Conservation (phyloP, 2,888 invertebrate species). For the Euproctis similis region DNA sequence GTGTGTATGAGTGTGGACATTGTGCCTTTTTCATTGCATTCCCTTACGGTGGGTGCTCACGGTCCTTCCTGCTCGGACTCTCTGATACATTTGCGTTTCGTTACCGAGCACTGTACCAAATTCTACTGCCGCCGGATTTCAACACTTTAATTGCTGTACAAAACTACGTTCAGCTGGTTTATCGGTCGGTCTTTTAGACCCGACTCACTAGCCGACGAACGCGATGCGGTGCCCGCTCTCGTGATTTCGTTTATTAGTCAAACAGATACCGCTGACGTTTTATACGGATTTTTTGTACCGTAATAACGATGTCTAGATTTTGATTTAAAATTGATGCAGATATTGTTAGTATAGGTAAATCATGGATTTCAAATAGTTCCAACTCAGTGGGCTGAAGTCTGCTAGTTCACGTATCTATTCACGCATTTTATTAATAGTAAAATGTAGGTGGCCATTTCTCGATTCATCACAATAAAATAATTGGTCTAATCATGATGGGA, state of each 20-base stretch:
- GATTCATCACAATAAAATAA: too few species aligned
- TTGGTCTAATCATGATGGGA: too few species aligned
- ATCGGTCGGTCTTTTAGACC: slow-evolving; percentile 44
- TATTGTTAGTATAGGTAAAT: too few species aligned
- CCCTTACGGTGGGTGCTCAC: slow-evolving; percentile 61
- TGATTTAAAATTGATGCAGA: too few species aligned
- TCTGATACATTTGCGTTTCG: slow-evolving; percentile 59
- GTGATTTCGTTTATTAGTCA: slow-evolving; percentile 29
- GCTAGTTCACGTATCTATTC: too few species aligned
- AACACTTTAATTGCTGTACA: slow-evolving; percentile 68
- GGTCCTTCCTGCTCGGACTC: slow-evolving; percentile 23
- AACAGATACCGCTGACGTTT: too few species aligned
- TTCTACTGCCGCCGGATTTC: slow-evolving; percentile 67
- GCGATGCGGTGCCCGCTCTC: slow-evolving; percentile 32
- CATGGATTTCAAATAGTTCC: too few species aligned
- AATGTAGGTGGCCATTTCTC: too few species aligned
- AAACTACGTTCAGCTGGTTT: slow-evolving; percentile 52
- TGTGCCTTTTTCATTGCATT: slow-evolving; percentile 73
- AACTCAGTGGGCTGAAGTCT: too few species aligned
- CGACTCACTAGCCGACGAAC: background rate
- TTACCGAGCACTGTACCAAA: slow-evolving; percentile 60
- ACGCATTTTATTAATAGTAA: too few species aligned
- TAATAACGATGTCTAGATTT: too few species aligned
- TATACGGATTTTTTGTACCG: too few species aligned
- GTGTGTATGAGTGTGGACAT: slow-evolving; percentile 73